Evolutionary conservation across 1,140 invertebrate genomes (phyloP).

Genomic region (Cotesia vestalis): DNA sequence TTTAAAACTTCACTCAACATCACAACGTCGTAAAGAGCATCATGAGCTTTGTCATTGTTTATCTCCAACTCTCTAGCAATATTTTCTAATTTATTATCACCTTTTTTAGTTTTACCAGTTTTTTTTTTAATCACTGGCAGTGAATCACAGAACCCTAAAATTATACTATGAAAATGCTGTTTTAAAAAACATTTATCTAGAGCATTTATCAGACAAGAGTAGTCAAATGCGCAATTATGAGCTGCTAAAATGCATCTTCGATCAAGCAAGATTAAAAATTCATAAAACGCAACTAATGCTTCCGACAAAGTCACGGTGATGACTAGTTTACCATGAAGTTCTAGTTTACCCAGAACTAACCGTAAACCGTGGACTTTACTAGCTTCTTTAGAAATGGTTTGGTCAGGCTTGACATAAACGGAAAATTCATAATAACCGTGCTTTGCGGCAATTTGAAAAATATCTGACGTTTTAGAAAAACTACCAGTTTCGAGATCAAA

Average conservation of each 20-base stretch:
- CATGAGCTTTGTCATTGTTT: slow-evolving; percentile 27
- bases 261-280: slow-evolving; percentile 32
- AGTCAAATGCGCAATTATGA: slow-evolving; percentile 40
- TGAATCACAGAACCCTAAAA: slow-evolving; percentile 15
- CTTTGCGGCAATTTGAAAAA: slow-evolving; percentile 31
- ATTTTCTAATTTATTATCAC: slow-evolving; percentile 12
- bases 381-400: slow-evolving; percentile 31
- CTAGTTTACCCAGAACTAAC: slow-evolving; percentile 13
- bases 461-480: slow-evolving; percentile 31
- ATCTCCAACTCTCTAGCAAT: slow-evolving; percentile 8
- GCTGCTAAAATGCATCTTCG: slow-evolving; percentile 36
- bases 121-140: slow-evolving; percentile 27
- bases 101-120: slow-evolving; percentile 16
- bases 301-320: slow-evolving; percentile 17
- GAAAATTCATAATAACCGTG: slow-evolving; percentile 32
- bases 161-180: slow-evolving; percentile 28
- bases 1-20: slow-evolving; percentile 31
- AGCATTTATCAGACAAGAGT: slow-evolving; percentile 26
- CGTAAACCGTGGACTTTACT: slow-evolving; percentile 33
- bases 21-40: slow-evolving; percentile 22
- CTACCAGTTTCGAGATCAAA: slow-evolving; percentile 36
- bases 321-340: slow-evolving; percentile 22
- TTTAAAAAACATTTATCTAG: slow-evolving; percentile 34
- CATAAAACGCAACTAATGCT: slow-evolving; percentile 31
- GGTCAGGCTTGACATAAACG: slow-evolving; percentile 30